Base-by-base conservation (phyloP, 1,140 invertebrate species). In the Sesamia nonagrioides region DNA sequence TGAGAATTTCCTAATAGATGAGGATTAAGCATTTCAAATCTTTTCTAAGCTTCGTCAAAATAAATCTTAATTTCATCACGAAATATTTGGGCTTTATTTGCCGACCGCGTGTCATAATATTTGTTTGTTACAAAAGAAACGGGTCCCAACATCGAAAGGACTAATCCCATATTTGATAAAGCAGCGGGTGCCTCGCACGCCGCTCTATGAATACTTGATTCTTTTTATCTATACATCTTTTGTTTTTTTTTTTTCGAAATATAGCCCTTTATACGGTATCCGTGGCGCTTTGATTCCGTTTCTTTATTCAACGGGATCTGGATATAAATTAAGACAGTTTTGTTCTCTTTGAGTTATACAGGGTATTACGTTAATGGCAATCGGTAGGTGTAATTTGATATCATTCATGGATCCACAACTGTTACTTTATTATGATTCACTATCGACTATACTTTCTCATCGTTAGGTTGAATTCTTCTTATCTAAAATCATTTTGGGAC, bases 131-230 rank as follows among this genome's bases (percentile, higher is more conserved):
- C 85, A 84, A 93, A 90, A 89, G 86, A 69, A 88, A 84, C 83
- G 75, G 35, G 82, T 87, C 78, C 86, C 87, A 88, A 85, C 90
- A 84, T 84, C 77, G 80, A 88, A 87, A 87, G 79, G 81, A 78
- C 86, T 94, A 94, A 94, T 92, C 91, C 87, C 79, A 61, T 93
- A 90, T 94, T 90, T 94, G 91, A 92, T 93, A 95, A 94, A 94
- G 87, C 92, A 92, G 88, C 91, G 91, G 91, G 90, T 90, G 89
- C 90, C 88, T 90, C 87, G 86, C 88, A 88, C 89, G 86, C 85
- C 88, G 86, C 85, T 82, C 80, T 87, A 89, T 91, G 91, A 93
- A 92, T 91, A 91, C 88, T 90, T 81, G 80, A 88, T 84, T 84
- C 84, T 84, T 88, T 92, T 92, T 93, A 93, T 94, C 90, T 93